Conservation (phyloP, 2,113 vertebrate genomes). For the Xerus inauris region DNA sequence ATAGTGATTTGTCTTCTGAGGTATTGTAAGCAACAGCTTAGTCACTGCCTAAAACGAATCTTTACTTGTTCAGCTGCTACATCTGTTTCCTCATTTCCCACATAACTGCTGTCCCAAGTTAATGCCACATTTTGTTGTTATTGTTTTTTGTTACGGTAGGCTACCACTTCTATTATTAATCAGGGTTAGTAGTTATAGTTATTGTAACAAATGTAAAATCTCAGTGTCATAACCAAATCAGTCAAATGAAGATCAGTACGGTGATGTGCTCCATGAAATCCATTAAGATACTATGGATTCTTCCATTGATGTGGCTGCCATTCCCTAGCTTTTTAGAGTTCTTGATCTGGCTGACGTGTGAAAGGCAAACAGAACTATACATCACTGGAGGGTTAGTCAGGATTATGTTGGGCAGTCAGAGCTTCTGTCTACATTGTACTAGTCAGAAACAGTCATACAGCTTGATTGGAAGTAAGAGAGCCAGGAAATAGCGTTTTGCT, state of each 20-base stretch:
- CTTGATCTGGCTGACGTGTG: not conserved
- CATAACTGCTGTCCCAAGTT: not conserved
- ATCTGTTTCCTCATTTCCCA: not conserved
- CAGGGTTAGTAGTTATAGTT: not conserved
- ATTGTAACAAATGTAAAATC: not conserved
- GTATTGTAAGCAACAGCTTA: not conserved
- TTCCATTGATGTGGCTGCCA: not conserved
- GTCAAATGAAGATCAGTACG: not conserved
- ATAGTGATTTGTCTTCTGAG: not conserved
- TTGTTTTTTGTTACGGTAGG: not conserved
- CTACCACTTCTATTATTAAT: conserved; percentile 35
- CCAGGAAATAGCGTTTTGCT: not conserved
- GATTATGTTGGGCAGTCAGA: not conserved
- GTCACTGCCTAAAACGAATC: not conserved
- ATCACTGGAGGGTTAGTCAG: not conserved
- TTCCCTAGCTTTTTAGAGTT: conserved; percentile 20
- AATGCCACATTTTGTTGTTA: not conserved
- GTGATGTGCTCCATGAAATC: not conserved
- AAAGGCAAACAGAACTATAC: conserved; percentile 18
- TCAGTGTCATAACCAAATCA: not conserved
- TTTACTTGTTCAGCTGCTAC: not conserved
- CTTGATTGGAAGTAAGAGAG: not conserved
- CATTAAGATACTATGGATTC: not conserved
- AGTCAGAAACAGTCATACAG: not conserved
- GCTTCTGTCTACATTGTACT: conserved; percentile 8